Evolutionary conservation across 2,888 invertebrate species (phyloP), one percentile per base, ranked within the genome.

Genomic region (Lathronympha strigana): DNA sequence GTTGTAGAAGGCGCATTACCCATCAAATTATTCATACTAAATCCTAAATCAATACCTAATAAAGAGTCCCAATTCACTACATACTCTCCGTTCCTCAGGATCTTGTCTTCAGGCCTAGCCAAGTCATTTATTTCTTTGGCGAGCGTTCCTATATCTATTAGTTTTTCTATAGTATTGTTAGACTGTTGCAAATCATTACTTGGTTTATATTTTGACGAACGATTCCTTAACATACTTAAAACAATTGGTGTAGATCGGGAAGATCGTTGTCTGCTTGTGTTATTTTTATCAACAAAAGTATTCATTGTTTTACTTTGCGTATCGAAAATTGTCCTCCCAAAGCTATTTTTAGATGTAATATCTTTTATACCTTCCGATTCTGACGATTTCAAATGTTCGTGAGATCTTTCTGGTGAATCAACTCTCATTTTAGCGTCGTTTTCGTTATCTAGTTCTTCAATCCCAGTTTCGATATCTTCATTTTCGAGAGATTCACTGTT

Each of bases 121-220:
- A 36, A 36, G 9, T 53, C 23, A 4, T 53, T 53, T 9, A 53
- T 53, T 36, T 53, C 36, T 5, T 38, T 36, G 3, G 53, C 53
- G 3, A 53, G 36, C 4, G 36, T 53, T 9, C 53, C 53, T 36
- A 53, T 53, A 15, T 53, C 21, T 21, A 53, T 53, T 38, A 53
- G 36, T 15, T 9, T 53, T 9, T 36, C 36, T 36, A 53, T 21
- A 8, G 53, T 53, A 3, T 36, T 53, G 15, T 53, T 53, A 9
- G 53, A 13, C 6, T 51, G 13, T 15, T 19, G 11, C 4, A 17
- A 17, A 5, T 3, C 17, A 31, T 1, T 17, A 4, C n/a, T 17
- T 31, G 6, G 8, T 9, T 25, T 25, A n/a, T 5, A 17, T 15
- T 17, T 11, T 11, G 40, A 40, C 5, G 8, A 19, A 17, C 5